Evolutionary conservation across 2,888 invertebrate genomes (phyloP), one percentile per base, ranked within the genome.

Genomic region (Mallateleia sp.): DNA sequence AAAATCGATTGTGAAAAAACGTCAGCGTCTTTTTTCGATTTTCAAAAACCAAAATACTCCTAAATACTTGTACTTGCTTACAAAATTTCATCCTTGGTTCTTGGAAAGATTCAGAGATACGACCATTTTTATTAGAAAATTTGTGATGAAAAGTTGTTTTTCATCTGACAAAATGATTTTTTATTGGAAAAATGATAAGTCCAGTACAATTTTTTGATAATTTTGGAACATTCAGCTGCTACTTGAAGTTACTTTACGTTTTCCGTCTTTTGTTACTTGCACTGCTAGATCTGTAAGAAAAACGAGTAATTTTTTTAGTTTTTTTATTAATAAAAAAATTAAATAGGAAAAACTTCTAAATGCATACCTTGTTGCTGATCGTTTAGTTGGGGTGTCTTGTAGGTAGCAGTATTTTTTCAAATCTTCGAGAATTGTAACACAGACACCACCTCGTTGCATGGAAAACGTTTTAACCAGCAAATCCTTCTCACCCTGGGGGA

Each of bases 221-320:
- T 47, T 47, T 47, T 11, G 5, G 18, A 47, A 47, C 47, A 47
- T 47, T 47, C 47, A 47, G 47, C 47, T 47, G 47, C 47, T 47
- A 47, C 47, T 14, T 47, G 47, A 47, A 47, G 47, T 8, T 47
- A 47, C 47, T 47, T 47, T n/a, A 47, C 14, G 47, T 47, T 47
- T 47, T 47, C 7, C 5, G 77, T 79, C 66, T 86, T 20, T 34
- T 77, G 54, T 88, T 74, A 56, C 82, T 83, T 64, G 47, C 47
- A 47, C 18, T 47, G 47, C 47, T 47, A 47, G 47, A 47, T 47
- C 47, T 47, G 47, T 47, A 47, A 47, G n/a, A 47, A 47, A 47
- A 47, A 47, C 7, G 47, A 47, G 14, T 47, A 47, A 47, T 47
- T n/a, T n/a, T n/a, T n/a, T n/a, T n/a, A n/a, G n/a, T 47, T 47